A percentile compares a stretch with the other conserved stretches of the same genome.
phyloP scores from a whole-genome alignment of 2,888 invertebrate genomes.

The Dryocosmus kuriphilus region DNA sequence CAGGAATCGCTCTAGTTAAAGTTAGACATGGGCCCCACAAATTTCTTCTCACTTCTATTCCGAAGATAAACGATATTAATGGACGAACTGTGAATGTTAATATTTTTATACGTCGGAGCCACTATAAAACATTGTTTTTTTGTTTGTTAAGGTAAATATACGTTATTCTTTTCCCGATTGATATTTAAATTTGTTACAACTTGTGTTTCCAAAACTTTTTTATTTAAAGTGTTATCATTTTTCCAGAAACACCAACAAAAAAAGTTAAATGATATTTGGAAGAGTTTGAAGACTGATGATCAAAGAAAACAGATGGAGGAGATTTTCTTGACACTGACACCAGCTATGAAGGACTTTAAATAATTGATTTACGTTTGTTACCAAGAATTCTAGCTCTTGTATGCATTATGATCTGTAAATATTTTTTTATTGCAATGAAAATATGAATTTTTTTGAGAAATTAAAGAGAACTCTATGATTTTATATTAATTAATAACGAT shows the following conservation, averaged over 20 bases:
- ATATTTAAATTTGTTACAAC: neutral
- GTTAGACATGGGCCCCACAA: constrained; percentile 87
- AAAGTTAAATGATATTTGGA: constrained; percentile 83
- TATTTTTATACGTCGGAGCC: constrained; percentile 86
- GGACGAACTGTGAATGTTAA: constrained; percentile 81
- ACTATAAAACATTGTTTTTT: constrained; percentile 89
- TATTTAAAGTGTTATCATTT: constrained; percentile 38
- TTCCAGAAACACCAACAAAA: constrained; percentile 82
- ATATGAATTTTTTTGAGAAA: neutral
- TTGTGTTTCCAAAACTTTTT: neutral
- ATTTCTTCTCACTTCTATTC: constrained; percentile 84
- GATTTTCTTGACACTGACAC: constrained; percentile 72
- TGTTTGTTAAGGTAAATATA: constrained; percentile 80
- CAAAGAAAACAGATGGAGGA: constrained; percentile 81
- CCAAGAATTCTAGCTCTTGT: neutral
- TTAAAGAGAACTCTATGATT: neutral
- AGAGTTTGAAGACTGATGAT: constrained; percentile 81
- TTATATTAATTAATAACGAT: too few species aligned
- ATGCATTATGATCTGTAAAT: neutral
- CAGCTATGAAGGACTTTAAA: constrained; percentile 70
- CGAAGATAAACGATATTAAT: constrained; percentile 84
- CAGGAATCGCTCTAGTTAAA: constrained; percentile 86
- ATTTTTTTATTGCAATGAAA: neutral
- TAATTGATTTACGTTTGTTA: constrained; percentile 47
- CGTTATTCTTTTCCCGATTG: constrained; percentile 12